Base-by-base conservation (phyloP, 1,140 invertebrate species). In the Samia ricini region DNA sequence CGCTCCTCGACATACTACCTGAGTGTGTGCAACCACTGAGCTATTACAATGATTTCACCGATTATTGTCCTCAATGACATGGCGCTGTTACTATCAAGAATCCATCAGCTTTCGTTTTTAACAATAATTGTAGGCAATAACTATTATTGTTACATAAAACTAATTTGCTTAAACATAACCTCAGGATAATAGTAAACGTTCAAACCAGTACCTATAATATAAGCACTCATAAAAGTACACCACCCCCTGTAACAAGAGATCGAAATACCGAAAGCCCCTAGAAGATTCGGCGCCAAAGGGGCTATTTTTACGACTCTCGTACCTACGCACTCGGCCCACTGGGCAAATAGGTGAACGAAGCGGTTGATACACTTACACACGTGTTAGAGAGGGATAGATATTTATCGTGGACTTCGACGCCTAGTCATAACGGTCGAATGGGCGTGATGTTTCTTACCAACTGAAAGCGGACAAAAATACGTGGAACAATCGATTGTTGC, bases 371-470 rank as follows among this genome's bases (percentile, higher is more conserved):
- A 69, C 63, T 65, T 66, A 76, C 82, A 86, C 82, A 77, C 80
- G 77, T 81, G 85, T 77, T 71, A 82, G 83, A 89, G 67, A 68
- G 81, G 74, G 87, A 89, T 68, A 73, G 74, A 66, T 82, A 68
- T 78, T 79, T 77, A 77, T 80, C 74, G 80, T 78, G 73, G 73
- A 80, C 81, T 83, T 77, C 84, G 86, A 79, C 69, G 79, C 75
- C 76, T 81, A 87, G 83, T 87, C 87, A 88, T 89, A 89, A 89
- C 87, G 87, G 85, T 89, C 87, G 87, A 89, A 89, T 89, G 87
- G 87, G 87, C 87, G 87, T 88, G 84, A 88, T 88, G 84, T 84
- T 89, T 89, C 87, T 89, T 89, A 87, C 87, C 83, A 79, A 83
- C 79, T 79, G 81, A 78, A 81, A 85, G 85, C 78, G 81, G 78